Conservation (phyloP, 2,113 vertebrate species). For the Cephalopholis sonnerati region DNA sequence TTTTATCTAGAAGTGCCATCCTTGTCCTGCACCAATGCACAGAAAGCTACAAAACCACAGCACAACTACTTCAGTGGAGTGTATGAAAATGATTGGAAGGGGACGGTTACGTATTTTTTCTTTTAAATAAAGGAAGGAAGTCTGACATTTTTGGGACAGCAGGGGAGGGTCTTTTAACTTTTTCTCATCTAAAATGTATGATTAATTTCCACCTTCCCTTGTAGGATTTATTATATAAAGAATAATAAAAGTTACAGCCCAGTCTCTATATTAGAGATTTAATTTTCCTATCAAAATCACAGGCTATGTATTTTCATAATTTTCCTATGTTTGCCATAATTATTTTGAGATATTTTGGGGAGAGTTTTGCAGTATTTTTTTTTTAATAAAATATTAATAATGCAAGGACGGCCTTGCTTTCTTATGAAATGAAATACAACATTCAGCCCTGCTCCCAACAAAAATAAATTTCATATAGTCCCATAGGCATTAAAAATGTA, state of each 20-base stretch:
- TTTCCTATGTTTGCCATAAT: neutral
- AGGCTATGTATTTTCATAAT: neutral
- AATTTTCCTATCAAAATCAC: neutral
- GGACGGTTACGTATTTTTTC: neutral
- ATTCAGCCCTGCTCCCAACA: neutral
- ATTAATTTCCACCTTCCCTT: neutral
- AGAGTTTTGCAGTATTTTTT: neutral
- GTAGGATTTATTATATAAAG: neutral
- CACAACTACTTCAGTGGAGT: neutral
- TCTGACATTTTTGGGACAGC: neutral
- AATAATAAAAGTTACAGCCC: neutral
- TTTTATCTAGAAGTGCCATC: neutral
- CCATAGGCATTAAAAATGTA: neutral
- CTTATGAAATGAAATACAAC: neutral
- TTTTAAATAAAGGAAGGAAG: neutral
- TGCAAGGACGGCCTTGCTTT: neutral
- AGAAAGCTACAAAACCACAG: neutral
- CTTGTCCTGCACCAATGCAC: neutral
- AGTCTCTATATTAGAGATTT: neutral
- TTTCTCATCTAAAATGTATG: neutral
- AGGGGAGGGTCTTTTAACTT: neutral
- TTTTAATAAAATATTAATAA: neutral
- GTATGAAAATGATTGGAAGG: neutral
- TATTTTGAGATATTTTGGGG: neutral
- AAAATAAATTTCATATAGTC: slow-evolving; percentile 5